Base-by-base conservation (phyloP, 2,888 invertebrate genomes). In the Coenonympha glycerion region DNA sequence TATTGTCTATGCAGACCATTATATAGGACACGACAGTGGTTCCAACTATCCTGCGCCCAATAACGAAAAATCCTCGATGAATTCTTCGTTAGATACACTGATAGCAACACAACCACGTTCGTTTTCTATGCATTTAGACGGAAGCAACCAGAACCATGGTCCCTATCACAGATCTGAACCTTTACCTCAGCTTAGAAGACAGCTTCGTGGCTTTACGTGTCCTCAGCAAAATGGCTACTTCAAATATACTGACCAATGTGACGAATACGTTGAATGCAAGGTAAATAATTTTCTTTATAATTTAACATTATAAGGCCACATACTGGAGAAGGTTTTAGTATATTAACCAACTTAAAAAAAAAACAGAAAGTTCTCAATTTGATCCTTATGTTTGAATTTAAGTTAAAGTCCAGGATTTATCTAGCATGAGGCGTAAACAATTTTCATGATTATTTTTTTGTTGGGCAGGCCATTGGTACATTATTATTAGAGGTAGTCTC, bases 251-350 rank as follows among this genome's bases (percentile, higher is more conserved):
- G 9, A 39, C 9, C 13, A 22, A 24, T 39, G 39, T 24, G 5
- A 15, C 24, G 39, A 39, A 24, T 39, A 39, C 15, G 22, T 24
- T 8, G 39, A 39, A 22, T 39, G 39, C 39, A 39, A 24, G 24
- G 39, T 39, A 22, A 39, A 39, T 3, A 39, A 24, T 9, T 19
- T 19, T 21, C 16, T 36, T 8, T 8, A 13, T 9, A 1, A 6
- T 22, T 3, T 9, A 13, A 11, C 1, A 4, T 9, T 15, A 13
- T n/a, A 4, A 3, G 13, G 13, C 6, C 21, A 21, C 2, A 0
- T 3, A 21, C 3, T 16, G 3, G n/a, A n/a, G n/a, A n/a, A n/a
- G n/a, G n/a, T n/a, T n/a, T n/a, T n/a, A n/a, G n/a, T n/a, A n/a
- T n/a, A n/a, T n/a, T n/a, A n/a, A n/a, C n/a, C n/a, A n/a, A n/a